Conservation (phyloP, 2,797 vertebrate species). For the Phataginus tetradactyla region DNA sequence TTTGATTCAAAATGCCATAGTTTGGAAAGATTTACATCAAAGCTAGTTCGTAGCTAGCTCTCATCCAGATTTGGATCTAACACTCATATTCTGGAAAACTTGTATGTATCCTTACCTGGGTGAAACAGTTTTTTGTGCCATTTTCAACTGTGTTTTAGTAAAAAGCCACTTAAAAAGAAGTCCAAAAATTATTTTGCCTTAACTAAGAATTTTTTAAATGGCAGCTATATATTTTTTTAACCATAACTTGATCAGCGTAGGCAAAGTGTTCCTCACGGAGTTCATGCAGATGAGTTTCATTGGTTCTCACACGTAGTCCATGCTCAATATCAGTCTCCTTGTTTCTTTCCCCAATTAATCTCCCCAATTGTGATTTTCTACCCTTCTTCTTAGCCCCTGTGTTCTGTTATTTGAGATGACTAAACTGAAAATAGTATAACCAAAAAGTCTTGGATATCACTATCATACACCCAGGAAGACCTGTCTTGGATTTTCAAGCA, state of each 20-base stretch:
- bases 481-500: neutral
- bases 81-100: neutral
- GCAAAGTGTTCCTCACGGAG: neutral
- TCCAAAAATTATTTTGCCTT: neutral
- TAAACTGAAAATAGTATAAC: neutral
- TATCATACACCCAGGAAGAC: neutral
- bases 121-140: neutral
- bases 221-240: neutral
- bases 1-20: neutral
- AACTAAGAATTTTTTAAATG: neutral
- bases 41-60: neutral
- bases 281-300: neutral
- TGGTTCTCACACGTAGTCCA: neutral
- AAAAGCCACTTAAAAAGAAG: neutral
- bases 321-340: neutral
- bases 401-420: neutral
- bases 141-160: neutral
- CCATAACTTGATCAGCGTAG: neutral
- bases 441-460: neutral
- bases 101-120: neutral
- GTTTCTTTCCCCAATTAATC: neutral
- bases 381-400: neutral
- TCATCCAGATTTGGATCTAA: conserved; percentile 18
- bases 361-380: neutral
- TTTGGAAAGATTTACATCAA: conserved; percentile 6